A percentile compares a stretch with the other conserved stretches of the same genome.
Evolutionary conservation across 2,113 vertebrate species (phyloP).

Genomic region (Carettochelys insculpta): DNA sequence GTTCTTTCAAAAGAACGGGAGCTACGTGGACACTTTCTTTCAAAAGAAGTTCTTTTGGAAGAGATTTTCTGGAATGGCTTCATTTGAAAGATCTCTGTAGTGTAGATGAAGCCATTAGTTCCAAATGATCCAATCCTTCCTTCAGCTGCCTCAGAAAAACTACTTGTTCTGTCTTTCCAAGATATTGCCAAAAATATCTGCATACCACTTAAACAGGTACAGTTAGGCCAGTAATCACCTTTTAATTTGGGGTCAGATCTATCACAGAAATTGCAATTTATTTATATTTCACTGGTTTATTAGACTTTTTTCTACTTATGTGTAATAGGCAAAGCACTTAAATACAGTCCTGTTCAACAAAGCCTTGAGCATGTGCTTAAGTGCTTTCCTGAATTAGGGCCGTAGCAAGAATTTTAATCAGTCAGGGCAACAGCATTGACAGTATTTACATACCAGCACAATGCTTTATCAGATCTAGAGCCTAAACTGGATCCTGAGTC

Average conservation of each 20-base stretch:
- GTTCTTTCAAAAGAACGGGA: too few species aligned
- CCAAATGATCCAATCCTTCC: background rate
- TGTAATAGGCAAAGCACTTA: background rate
- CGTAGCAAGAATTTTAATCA: background rate
- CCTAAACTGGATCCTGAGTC: background rate
- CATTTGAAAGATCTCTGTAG: too few species aligned
- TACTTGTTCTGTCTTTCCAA: background rate
- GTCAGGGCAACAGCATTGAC: background rate
- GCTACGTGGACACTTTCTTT: too few species aligned
- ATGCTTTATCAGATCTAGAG: background rate
- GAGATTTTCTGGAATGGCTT: too few species aligned
- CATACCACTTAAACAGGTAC: background rate
- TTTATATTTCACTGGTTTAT: background rate
- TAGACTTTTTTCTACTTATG: background rate
- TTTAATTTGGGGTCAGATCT: conserved; percentile 10
- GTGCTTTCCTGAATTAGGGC: background rate
- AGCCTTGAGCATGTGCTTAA: fast-evolving
- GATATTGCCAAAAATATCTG: background rate
- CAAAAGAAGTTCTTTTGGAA: too few species aligned
- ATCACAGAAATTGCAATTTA: conserved; percentile 17
- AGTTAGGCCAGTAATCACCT: conserved; percentile 10
- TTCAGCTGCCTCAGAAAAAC: background rate
- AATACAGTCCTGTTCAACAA: background rate
- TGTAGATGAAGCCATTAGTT: too few species aligned
- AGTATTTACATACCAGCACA: background rate